Conservation (phyloP, 2,797 vertebrate genomes). For the Fistularia tabacaria region DNA sequence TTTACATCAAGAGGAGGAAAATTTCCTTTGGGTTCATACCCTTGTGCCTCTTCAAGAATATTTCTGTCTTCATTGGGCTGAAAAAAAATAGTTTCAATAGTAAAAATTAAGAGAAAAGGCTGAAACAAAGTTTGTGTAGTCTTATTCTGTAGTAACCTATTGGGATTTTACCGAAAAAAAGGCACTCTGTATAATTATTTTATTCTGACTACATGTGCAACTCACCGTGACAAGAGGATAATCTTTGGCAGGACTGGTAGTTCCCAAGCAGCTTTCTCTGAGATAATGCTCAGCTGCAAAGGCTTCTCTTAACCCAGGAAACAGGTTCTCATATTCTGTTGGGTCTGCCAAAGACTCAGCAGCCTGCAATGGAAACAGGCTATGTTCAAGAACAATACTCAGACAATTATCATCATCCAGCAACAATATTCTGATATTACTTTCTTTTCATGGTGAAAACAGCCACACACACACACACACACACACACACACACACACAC, state of each 20-base stretch:
- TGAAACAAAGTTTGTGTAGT: neutral
- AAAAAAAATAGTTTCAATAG: constrained; percentile 9
- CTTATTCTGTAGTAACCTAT: too few relatives aligned
- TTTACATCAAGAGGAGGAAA: constrained; percentile 34
- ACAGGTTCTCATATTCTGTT: constrained; percentile 97
- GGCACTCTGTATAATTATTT: neutral
- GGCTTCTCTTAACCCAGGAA: constrained; percentile 93
- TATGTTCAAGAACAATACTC: constrained; percentile 9
- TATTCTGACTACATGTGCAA: neutral
- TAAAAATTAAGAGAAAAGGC: constrained; percentile 2
- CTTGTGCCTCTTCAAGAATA: constrained; percentile 90
- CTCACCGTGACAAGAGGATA: constrained; percentile 93
- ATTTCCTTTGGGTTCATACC: constrained; percentile 77
- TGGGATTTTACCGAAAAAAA: too few relatives aligned
- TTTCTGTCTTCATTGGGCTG: constrained; percentile 97
- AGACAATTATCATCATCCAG: neutral
- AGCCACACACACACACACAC: too few relatives aligned
- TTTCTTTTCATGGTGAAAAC: too few relatives aligned
- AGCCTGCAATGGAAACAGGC: constrained; percentile 61
- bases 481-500: too few relatives aligned
- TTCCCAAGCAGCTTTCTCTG: constrained; percentile 77
- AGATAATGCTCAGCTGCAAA: constrained; percentile 90
- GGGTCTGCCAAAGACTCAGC: constrained; percentile 96
- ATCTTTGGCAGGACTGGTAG: constrained; percentile 82
- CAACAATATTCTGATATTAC: too few relatives aligned